These are phyloP conservation scores for Pentamera pediparva DNA, from an alignment of 53 echinoderm and acorn worm species.

Conservation along the genomic window DNA sequence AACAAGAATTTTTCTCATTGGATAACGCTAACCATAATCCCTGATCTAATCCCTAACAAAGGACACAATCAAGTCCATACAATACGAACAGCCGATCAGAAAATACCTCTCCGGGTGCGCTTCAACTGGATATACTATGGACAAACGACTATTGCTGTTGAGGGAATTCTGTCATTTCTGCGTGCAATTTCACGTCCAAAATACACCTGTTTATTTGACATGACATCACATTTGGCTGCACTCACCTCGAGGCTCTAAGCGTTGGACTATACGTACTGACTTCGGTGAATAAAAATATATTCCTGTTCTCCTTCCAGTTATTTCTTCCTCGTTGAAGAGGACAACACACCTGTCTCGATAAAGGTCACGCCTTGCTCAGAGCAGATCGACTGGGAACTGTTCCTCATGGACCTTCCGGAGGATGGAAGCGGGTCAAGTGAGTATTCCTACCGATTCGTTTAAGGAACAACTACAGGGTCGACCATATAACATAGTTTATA, in stretches of 20 bases:
- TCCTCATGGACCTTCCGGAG: slow-evolving; percentile 75
- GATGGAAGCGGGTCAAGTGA: slow-evolving; percentile 98
- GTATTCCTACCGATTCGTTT: too few relatives aligned
- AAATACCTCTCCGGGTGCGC: not conserved
- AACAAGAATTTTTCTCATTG: too few relatives aligned
- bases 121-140: not conserved
- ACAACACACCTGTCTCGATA: slow-evolving; percentile 78
- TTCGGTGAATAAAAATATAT: not conserved
- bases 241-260: too few relatives aligned
- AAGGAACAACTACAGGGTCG: too few relatives aligned
- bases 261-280: too few relatives aligned
- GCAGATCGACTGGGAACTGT: slow-evolving; percentile 70
- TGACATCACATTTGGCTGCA: not conserved
- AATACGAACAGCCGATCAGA: too few relatives aligned
- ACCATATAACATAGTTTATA: not conserved
- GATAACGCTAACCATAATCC: too few relatives aligned
- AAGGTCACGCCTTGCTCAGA: slow-evolving; percentile 87
- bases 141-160: not conserved
- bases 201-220: not conserved
- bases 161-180: not conserved
- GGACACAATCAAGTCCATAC: too few relatives aligned
- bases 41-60: too few relatives aligned
- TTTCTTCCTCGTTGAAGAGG: slow-evolving; percentile 94
- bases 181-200: not conserved
- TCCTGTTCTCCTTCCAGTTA: slow-evolving; percentile 42